Evolutionary conservation across 2,113 vertebrate genomes (phyloP).

Genomic region (Xyrauchen texanus): DNA sequence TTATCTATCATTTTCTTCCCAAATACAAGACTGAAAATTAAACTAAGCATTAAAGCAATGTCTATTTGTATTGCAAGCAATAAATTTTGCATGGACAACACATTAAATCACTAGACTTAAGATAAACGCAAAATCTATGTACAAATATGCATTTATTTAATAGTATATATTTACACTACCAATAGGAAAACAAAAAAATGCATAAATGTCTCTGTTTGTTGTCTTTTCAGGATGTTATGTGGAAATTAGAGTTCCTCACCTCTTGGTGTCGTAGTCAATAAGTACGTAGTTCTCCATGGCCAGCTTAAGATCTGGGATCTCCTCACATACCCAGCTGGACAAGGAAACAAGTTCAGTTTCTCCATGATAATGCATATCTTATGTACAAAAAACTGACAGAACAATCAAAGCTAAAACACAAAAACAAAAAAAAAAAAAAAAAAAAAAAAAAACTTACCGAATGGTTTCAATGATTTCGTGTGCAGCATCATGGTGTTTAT

Average conservation of each 20-base stretch:
- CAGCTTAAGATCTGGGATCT: slow-evolving; percentile 98
- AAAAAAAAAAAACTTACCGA: slow-evolving; percentile 76
- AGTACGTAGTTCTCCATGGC: slow-evolving; percentile 99
- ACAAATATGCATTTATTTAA: no score
- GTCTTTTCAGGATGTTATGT: no score
- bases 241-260: slow-evolving; percentile 70
- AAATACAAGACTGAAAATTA: no score
- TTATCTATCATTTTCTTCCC: no score
- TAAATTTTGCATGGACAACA: no score
- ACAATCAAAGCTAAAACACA: neutral
- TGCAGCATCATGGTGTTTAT: slow-evolving; percentile 99
- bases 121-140: no score
- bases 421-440: neutral
- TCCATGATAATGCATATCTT: neutral
- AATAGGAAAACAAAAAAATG: no score
- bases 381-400: neutral
- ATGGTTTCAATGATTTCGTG: slow-evolving; percentile 99
- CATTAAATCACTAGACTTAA: no score
- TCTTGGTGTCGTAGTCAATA: slow-evolving; percentile 98
- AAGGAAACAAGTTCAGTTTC: neutral
- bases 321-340: slow-evolving; percentile 96
- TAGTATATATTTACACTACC: no score
- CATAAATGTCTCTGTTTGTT: neutral
- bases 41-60: no score
- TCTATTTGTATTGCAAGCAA: no score